Conservation (phyloP, 2,888 invertebrate species). For the Fragum fragum region DNA sequence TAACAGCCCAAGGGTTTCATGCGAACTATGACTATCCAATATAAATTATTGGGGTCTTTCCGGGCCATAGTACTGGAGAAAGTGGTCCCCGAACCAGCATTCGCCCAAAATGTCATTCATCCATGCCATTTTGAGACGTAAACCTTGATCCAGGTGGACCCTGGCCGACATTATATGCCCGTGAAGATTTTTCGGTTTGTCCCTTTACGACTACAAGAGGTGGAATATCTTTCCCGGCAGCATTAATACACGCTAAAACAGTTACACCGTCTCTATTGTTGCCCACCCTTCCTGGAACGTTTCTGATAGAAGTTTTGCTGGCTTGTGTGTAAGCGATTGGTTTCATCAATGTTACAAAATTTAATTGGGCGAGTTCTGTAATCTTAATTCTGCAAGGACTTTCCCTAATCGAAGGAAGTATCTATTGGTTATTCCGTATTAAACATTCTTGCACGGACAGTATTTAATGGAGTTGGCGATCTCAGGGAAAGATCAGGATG, state of each 20-base stretch:
- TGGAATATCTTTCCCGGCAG: constrained; percentile 53
- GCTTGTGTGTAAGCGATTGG: too few species aligned
- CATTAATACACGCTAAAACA: constrained; percentile 62
- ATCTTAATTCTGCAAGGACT: too few species aligned
- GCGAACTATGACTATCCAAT: neutral
- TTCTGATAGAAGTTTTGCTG: too few species aligned
- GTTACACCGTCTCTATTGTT: constrained; percentile 56
- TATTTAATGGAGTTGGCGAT: too few species aligned
- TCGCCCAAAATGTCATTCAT: constrained; percentile 41
- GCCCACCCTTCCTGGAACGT: constrained; percentile 51
- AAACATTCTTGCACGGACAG: too few species aligned
- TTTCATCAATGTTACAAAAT: too few species aligned
- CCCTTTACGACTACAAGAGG: constrained; percentile 55
- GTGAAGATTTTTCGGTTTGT: constrained; percentile 38
- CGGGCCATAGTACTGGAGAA: constrained; percentile 14
- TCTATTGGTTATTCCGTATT: too few species aligned
- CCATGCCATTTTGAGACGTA: constrained; percentile 41
- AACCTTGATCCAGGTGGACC: constrained; percentile 22
- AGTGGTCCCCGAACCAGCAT: constrained; percentile 36
- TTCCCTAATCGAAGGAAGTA: too few species aligned
- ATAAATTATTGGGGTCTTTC: too few species aligned
- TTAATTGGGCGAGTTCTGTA: too few species aligned
- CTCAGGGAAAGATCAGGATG: too few species aligned
- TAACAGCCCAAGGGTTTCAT: constrained; percentile 27
- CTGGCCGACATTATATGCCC: constrained; percentile 20